phyloP scores from a whole-genome alignment of 2,113 vertebrate genomes.

The Cromileptes altivelis region DNA sequence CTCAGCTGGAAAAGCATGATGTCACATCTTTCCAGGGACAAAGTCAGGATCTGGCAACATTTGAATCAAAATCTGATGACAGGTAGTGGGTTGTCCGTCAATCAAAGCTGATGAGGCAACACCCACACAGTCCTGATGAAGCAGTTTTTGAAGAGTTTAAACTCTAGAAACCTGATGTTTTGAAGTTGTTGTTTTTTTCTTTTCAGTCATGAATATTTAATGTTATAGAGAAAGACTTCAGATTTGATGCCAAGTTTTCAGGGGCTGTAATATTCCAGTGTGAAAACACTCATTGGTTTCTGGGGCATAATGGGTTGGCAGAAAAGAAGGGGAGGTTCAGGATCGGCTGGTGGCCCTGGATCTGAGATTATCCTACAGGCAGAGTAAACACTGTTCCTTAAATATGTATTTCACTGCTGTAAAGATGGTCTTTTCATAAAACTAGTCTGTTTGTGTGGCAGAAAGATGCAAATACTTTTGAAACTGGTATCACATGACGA shows the following conservation, averaged over 20 bases:
- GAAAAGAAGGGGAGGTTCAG: neutral
- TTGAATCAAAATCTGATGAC: constrained; percentile 2
- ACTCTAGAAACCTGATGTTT: neutral
- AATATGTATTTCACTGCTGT: no score
- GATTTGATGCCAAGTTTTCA: neutral
- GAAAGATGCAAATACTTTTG: no score
- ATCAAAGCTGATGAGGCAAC: neutral
- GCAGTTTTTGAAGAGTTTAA: neutral
- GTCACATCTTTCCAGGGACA: neutral
- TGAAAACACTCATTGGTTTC: neutral
- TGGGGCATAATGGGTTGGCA: neutral
- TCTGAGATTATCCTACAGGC: constrained; percentile 32
- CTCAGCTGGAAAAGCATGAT: neutral
- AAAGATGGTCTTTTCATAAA: no score
- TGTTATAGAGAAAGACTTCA: neutral
- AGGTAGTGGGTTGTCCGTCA: constrained; percentile 5
- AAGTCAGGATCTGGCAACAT: neutral
- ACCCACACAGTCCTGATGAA: neutral
- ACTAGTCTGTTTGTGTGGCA: no score
- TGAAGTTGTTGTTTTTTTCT: neutral
- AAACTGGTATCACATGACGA: no score
- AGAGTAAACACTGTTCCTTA: constrained; percentile 15
- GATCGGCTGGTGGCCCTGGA: neutral
- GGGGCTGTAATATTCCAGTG: neutral
- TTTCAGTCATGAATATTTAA: neutral